Base-by-base conservation (phyloP, 37 sponge, comb jelly and placozoan species). In the Corticium candelabrum region DNA sequence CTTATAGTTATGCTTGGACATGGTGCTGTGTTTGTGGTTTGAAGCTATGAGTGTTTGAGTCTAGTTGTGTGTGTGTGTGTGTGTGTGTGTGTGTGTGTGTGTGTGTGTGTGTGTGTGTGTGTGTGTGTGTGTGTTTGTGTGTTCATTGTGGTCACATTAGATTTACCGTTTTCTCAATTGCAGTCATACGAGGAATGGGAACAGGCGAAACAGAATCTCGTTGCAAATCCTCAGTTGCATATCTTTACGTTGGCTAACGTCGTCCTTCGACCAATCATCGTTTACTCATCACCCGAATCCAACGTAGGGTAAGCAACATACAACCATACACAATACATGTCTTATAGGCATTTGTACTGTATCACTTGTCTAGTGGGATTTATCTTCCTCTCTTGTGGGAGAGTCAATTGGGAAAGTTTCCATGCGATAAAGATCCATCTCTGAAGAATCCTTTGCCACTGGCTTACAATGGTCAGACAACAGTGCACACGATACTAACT, bases 351-450 rank as follows among this genome's bases (percentile, higher is more conserved):
- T 70, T 70, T 70, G 31, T 70, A 27, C 73, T 81, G 40, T 3
- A 30, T 2, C 2, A 37, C 1, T 77, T 57, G 0, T 67, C 31
- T 31, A 87, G 88, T 38, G 88, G 84, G 3, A 75, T 87, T 1
- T 87, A 87, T 76, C 81, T 87, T 1, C 88, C 88, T 38, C 67
- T 87, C 37, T 76, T 87, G 27, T 87, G 88, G 88, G 81, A 76
- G 75, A 35, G 67, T 43, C 36, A 21, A 11, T 36, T 33, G 21
- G 71, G 77, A 21, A 38, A 41, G 35, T 84, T 72, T 37, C 82
- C 77, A 1, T 80, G 88, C 70, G 81, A 80, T 33, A 31, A 50
- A 31, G 80, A 87, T 39, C 50, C 88, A 34, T 74, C 76, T 3
- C 78, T 87, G 15, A 74, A 71, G 68, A 87, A 79, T 67, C 88